These are phyloP conservation scores for Phytoseiulus persimilis DNA, from an alignment of 2,888 invertebrate genomes.

Conservation along the genomic window DNA sequence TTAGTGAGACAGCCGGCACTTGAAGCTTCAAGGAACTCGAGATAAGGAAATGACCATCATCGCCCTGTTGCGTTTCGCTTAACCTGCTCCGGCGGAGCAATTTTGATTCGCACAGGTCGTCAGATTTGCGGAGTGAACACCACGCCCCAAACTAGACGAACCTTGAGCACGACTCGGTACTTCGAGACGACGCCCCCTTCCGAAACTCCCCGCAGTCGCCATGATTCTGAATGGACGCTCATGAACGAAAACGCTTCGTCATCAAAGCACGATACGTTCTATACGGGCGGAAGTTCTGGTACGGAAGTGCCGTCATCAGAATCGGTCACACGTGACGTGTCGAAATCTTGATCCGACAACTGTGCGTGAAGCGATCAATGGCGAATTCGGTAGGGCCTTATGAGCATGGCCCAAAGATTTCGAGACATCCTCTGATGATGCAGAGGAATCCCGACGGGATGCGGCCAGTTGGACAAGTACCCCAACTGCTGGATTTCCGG, in stretches of 20 bases:
- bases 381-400: background rate
- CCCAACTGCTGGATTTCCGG: too few species aligned
- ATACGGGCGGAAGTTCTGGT: background rate
- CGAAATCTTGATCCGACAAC: background rate
- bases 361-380: background rate
- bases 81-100: background rate
- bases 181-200: background rate
- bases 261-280: background rate
- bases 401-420: too few species aligned
- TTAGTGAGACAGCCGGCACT: background rate
- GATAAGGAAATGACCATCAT: background rate
- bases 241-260: background rate
- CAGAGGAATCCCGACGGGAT: too few species aligned
- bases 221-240: background rate
- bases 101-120: background rate
- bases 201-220: background rate
- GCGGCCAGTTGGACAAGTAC: too few species aligned
- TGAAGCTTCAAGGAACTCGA: background rate
- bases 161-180: background rate
- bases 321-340: background rate
- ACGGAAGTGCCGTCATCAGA: background rate
- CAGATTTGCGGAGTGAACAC: background rate
- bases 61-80: background rate
- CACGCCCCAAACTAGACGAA: background rate
- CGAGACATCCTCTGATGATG: too few species aligned